phyloP scores from a whole-genome alignment of 2,888 invertebrate genomes.

The Phyllotreta striolata region DNA sequence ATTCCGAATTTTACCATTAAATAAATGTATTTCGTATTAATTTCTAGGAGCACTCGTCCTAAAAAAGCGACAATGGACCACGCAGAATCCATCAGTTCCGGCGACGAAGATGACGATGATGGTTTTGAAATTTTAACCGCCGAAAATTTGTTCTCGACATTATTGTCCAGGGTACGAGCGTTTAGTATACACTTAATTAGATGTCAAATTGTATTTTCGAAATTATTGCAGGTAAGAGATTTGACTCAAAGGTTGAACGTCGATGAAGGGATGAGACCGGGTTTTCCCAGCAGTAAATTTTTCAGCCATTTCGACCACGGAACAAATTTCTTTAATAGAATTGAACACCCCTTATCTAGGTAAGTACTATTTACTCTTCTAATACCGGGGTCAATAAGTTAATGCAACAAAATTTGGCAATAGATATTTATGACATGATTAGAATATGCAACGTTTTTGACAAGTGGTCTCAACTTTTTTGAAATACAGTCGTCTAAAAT shows the following conservation, averaged over 20 bases:
- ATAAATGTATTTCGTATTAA: neutral
- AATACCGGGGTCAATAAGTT: neutral
- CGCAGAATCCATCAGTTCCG: conserved; percentile 87
- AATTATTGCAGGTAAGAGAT: conserved; percentile 72
- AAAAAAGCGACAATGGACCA: conserved; percentile 71
- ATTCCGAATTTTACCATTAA: neutral
- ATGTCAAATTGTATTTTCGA: too few species aligned
- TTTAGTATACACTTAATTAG: too few species aligned
- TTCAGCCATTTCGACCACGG: conserved; percentile 64
- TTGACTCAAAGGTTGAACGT: conserved; percentile 85
- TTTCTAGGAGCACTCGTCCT: conserved; percentile 72
- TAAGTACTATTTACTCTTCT: conserved; percentile 46
- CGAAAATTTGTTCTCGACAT: conserved; percentile 88
- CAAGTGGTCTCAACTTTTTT: too few species aligned
- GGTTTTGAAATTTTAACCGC: conserved; percentile 91
- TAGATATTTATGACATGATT: too few species aligned
- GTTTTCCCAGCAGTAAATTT: conserved; percentile 70
- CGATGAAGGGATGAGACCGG: conserved; percentile 74
- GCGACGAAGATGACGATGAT: conserved; percentile 88
- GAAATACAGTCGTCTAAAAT: too few species aligned
- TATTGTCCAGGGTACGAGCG: conserved; percentile 76
- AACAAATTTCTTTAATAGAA: conserved; percentile 61
- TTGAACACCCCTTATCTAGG: conserved; percentile 62
- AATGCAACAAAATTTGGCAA: conserved; percentile 3
- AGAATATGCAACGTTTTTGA: too few species aligned